A percentile compares a stretch with the other conserved stretches of the same genome.
Conservation (phyloP, 2,888 invertebrate species). For the Cheilosia impressa region DNA sequence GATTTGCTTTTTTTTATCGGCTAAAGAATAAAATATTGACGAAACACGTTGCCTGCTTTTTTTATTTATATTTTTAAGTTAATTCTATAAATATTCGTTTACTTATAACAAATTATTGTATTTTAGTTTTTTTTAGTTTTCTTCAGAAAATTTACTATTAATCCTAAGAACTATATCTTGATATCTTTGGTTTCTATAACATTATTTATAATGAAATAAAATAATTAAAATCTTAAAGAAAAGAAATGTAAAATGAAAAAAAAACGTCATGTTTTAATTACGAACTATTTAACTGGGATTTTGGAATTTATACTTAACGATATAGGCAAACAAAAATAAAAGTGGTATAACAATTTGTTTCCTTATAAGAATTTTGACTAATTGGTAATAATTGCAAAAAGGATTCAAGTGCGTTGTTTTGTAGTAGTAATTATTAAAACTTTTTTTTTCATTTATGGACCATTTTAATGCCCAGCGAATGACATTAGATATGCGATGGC, state of each 20-base stretch:
- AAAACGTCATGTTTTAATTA: constrained; percentile 5
- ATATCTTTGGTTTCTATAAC: constrained; percentile 66
- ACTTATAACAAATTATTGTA: constrained; percentile 61
- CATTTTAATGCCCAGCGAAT: constrained; percentile 7
- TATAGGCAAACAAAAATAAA: constrained; percentile 11
- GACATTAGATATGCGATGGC: constrained; percentile 17
- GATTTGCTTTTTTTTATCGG: constrained; percentile 7
- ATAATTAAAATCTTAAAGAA: constrained; percentile 35
- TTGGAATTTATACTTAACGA: constrained; percentile 55
- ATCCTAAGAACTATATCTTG: constrained; percentile 48
- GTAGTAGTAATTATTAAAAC: constrained; percentile 31
- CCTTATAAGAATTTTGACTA: constrained; percentile 65
- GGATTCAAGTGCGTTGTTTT: constrained; percentile 68
- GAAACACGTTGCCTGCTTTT: constrained; percentile 17
- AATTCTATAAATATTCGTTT: constrained; percentile 58
- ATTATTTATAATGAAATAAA: constrained; percentile 46
- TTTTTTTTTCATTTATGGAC: constrained; percentile 15
- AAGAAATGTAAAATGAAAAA: constrained; percentile 8
- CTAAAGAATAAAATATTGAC: constrained; percentile 12
- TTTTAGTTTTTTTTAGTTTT: constrained; percentile 35
- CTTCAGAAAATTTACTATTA: constrained; percentile 51
- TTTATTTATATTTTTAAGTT: constrained; percentile 12
- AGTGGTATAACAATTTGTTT: constrained; percentile 10
- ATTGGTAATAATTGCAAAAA: constrained; percentile 64
- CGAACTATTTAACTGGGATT: constrained; percentile 70